These are phyloP conservation scores for Pseudachorutes palmiensis DNA, from an alignment of 1,140 invertebrate species.

Conservation along the genomic window DNA sequence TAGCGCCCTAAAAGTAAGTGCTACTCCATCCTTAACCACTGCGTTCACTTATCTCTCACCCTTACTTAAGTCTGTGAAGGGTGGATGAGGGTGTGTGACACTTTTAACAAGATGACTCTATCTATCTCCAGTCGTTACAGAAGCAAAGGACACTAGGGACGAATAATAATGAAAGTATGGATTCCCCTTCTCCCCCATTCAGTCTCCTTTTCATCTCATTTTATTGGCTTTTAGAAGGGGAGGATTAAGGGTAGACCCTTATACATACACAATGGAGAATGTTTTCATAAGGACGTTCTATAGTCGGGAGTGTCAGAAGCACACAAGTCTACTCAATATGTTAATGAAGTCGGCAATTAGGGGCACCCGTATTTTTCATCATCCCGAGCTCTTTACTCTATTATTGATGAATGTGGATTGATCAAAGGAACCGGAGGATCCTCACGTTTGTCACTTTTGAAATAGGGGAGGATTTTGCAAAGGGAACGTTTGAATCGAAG, in stretches of 20 bases:
- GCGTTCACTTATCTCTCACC: too few relatives aligned
- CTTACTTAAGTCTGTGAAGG: too few relatives aligned
- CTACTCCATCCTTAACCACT: too few relatives aligned
- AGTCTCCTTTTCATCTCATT: not conserved
- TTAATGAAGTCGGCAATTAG: too few relatives aligned
- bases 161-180: constrained; percentile 3
- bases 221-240: constrained; percentile 6
- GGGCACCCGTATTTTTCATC: too few relatives aligned
- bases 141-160: not conserved
- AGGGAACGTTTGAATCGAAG: not conserved
- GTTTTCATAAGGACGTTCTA: not conserved
- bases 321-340: too few relatives aligned
- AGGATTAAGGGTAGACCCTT: not conserved
- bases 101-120: not conserved
- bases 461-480: not conserved
- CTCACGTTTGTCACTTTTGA: not conserved
- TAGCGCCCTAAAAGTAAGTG: too few relatives aligned
- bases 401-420: too few relatives aligned
- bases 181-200: not conserved
- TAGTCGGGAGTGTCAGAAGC: too few relatives aligned
- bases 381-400: too few relatives aligned
- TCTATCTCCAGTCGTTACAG: not conserved
- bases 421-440: not conserved
- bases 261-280: not conserved
- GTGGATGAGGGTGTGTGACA: too few relatives aligned